Conservation (phyloP, 2,797 vertebrate genomes). For the Cuniculus paca region DNA sequence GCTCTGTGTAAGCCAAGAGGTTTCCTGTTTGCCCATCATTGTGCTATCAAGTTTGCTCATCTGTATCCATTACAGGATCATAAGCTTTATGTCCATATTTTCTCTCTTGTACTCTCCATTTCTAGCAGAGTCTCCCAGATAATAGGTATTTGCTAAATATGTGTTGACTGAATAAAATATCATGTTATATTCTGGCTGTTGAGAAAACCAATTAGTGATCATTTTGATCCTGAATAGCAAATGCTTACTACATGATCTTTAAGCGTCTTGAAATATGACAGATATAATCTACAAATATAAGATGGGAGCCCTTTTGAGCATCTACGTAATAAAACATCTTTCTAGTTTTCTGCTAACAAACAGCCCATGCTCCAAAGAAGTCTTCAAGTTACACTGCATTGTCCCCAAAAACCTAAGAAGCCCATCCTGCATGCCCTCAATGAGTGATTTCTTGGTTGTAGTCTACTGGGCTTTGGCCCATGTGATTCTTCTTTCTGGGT, state of each 20-base stretch:
- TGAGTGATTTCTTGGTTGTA: neutral
- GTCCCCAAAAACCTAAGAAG: neutral
- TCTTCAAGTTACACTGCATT: neutral
- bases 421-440: neutral
- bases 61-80: neutral
- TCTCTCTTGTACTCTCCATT: neutral
- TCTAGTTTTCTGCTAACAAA: neutral
- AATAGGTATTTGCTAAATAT: neutral
- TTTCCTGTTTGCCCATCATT: neutral
- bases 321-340: neutral
- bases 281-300: slow-evolving; percentile 1
- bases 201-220: neutral
- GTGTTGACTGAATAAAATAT: neutral
- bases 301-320: neutral
- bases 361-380: neutral
- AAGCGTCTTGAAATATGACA: neutral
- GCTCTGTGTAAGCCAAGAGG: neutral
- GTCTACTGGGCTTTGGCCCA: neutral
- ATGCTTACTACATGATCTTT: neutral
- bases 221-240: slow-evolving; percentile 35
- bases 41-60: neutral
- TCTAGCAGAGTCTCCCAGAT: neutral
- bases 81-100: neutral
- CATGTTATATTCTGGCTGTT: neutral
- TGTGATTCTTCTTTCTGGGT: neutral